Base-by-base conservation (phyloP, 2,113 vertebrate species). In the Strigops habroptila region DNA sequence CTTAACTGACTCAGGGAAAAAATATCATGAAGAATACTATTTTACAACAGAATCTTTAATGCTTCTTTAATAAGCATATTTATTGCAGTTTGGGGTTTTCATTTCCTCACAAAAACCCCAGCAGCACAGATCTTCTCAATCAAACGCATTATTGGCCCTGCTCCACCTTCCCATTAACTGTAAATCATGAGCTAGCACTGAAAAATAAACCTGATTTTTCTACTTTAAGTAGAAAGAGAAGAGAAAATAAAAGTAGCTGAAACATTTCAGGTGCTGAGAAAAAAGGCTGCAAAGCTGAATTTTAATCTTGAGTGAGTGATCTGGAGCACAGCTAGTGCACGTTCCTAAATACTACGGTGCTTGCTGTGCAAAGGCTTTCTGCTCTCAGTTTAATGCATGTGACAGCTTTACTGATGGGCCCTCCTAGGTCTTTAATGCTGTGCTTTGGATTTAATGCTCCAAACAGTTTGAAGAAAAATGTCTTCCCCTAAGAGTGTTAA, bases 301-400 rank as follows among this genome's bases (percentile, higher is more conserved):
- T 93, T 90, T 93, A 85, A 92, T 88, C 59, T 15, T 2, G 22
- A 92, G 52, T 65, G 92, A 91, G 79, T 44, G 70, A 71, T 76
- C 41, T 85, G 88, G 44, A 90, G 68, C 57, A 76, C 80, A 93
- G 90, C 43, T 79, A 82, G 79, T 43, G 82, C 31, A 18, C 21
- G 37, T 78, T 70, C 73, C 63, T 87, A 82, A 87, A 81, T 24
- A 27, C 13, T 4, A 1, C 1, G 9, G 44, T 18, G 44, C 96
- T 91, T 92, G 95, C 94, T 95, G 93, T 81, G 82, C 88, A 81
- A 71, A 71, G 70, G 35, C 82, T 93, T 96, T 94, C 79, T 86
- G 59, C 73, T 80, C 60, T 39, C 39, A 8, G 30, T 33, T 95
- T 92, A 94, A 84, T 65, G 86, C 48, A 28, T 24, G 39, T 48